phyloP scores from a whole-genome alignment of 2,888 invertebrate genomes.

The Agrochola lota region DNA sequence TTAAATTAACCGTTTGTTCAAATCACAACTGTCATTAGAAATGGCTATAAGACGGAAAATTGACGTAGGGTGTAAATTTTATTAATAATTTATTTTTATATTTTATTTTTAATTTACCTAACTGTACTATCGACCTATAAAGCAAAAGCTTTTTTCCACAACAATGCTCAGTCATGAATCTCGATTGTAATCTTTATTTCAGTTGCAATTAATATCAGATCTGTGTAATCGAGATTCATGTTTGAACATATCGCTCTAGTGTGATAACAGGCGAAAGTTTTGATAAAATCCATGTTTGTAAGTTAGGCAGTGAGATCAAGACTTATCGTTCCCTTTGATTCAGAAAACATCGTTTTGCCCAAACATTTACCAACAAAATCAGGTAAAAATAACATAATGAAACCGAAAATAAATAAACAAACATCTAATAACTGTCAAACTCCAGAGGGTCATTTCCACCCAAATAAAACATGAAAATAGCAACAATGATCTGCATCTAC shows the following conservation, averaged over 20 bases:
- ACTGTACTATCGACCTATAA: background rate
- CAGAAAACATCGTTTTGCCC: background rate
- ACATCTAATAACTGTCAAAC: conserved; percentile 67
- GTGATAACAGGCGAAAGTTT: background rate
- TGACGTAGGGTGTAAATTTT: background rate
- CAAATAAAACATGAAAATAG: conserved; percentile 77
- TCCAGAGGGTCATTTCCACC: conserved; percentile 64
- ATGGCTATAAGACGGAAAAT: background rate
- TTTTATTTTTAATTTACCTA: background rate
- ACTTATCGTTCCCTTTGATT: background rate
- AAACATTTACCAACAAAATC: background rate
- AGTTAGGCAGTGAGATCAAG: background rate
- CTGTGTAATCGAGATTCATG: background rate
- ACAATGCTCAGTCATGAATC: background rate
- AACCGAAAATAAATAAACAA: conserved; percentile 59
- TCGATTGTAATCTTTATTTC: background rate
- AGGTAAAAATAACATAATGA: conserved; percentile 17
- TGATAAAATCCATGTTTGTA: background rate
- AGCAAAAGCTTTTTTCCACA: background rate
- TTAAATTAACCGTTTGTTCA: background rate
- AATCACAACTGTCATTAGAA: background rate
- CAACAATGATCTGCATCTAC: conserved; percentile 78
- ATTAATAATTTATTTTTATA: background rate
- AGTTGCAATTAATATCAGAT: background rate
- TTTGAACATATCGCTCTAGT: background rate